Conservation (phyloP, 1,140 invertebrate species). For the Cephus cinctus region DNA sequence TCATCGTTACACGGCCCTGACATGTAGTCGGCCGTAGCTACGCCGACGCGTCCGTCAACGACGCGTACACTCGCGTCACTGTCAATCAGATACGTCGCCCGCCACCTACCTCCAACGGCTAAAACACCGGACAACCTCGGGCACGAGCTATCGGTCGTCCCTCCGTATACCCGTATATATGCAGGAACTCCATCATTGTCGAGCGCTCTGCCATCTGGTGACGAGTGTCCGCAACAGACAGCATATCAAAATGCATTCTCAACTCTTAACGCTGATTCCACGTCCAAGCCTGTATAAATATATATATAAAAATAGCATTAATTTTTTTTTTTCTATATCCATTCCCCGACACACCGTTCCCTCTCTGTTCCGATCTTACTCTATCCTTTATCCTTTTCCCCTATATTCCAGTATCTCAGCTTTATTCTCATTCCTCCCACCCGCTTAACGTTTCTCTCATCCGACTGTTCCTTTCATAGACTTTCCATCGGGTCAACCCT, state of each 20-base stretch:
- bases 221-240: not conserved
- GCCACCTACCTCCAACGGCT: not conserved
- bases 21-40: too few relatives aligned
- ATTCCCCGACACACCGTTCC: not conserved
- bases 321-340: too few relatives aligned
- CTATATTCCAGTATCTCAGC: not conserved
- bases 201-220: not conserved
- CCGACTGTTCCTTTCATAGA: too few relatives aligned
- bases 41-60: constrained; percentile 16
- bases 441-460: not conserved
- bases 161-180: constrained; percentile 40
- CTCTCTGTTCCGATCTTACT: not conserved
- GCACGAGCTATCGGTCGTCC: too few relatives aligned
- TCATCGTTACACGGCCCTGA: constrained; percentile 43
- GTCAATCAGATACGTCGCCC: not conserved
- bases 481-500: too few relatives aligned
- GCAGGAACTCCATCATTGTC: not conserved
- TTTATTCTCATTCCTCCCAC: not conserved
- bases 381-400: not conserved
- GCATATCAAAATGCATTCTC: too few relatives aligned
- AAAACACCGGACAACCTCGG: too few relatives aligned
- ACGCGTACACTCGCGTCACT: constrained; percentile 16
- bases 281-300: too few relatives aligned
- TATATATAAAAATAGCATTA: too few relatives aligned
- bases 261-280: too few relatives aligned